phyloP scores from a whole-genome alignment of 2,113 vertebrate genomes.

The Podarcis muralis region DNA sequence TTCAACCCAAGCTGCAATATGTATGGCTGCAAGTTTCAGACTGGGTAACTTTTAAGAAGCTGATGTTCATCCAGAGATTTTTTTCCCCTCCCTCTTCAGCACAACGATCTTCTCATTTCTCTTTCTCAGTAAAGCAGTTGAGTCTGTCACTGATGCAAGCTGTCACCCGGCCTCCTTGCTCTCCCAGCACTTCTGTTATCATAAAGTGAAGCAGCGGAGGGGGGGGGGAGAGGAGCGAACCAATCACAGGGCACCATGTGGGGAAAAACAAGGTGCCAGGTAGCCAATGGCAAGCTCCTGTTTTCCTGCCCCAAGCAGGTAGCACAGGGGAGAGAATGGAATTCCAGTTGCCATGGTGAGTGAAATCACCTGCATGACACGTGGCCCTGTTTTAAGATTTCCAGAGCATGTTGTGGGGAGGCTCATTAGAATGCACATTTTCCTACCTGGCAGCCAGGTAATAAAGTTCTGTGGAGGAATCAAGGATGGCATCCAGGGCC shows the following conservation, averaged over 20 bases:
- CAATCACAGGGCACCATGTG: constrained; percentile 24
- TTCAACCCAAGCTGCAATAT: constrained; percentile 16
- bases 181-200: not conserved
- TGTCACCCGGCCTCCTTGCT: not conserved
- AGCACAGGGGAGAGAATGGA: not conserved
- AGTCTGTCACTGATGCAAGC: rapidly evolving
- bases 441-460: not conserved
- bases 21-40: not conserved
- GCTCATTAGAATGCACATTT: constrained; percentile 12
- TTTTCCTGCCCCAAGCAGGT: constrained; percentile 13
- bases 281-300: not conserved
- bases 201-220: constrained; percentile 10
- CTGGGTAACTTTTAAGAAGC: not conserved
- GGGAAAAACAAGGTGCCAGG: not conserved
- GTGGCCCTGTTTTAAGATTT: not conserved
- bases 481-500: not conserved
- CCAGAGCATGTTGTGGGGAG: not conserved
- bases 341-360: not conserved
- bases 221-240: not conserved
- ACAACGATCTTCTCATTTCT: not conserved
- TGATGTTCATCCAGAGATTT: rapidly evolving
- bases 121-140: not conserved
- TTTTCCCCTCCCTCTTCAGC: not conserved
- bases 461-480: not conserved
- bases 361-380: not conserved